These are phyloP conservation scores for Brachionichthys hirsutus DNA, from an alignment of 2,113 vertebrate genomes.

Conservation along the genomic window DNA sequence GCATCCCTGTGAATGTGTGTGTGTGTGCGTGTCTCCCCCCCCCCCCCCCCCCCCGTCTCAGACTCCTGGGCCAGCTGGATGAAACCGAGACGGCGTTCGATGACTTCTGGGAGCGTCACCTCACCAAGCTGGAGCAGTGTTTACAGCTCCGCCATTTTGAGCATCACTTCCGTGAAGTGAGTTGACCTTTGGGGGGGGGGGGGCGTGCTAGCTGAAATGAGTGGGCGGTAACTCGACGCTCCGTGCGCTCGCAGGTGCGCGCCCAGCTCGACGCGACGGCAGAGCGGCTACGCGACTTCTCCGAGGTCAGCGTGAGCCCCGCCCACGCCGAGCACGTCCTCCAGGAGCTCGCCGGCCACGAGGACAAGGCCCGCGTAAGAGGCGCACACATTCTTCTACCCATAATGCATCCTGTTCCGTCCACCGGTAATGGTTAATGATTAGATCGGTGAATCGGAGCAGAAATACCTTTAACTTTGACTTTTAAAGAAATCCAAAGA, in stretches of 20 bases:
- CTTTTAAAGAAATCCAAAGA: not conserved
- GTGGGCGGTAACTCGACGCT: no score
- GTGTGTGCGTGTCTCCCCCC: no score
- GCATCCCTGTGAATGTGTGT: no score
- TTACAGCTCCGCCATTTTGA: constrained; percentile 91
- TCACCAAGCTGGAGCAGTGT: constrained; percentile 92
- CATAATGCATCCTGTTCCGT: no score
- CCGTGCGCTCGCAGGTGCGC: constrained; percentile 80
- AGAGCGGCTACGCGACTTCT: constrained; percentile 82
- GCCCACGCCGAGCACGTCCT: constrained; percentile 89
- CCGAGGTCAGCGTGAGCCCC: constrained; percentile 87
- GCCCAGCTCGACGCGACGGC: constrained; percentile 78
- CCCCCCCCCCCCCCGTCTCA: constrained; percentile 44
- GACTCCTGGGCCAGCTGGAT: constrained; percentile 89
- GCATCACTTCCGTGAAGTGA: constrained; percentile 91
- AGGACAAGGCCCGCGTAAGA: constrained; percentile 87
- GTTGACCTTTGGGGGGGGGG: constrained; percentile 30
- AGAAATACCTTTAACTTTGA: no score
- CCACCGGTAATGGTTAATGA: no score
- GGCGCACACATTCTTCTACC: not conserved
- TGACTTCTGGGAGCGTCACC: constrained; percentile 94
- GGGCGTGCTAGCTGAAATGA: no score
- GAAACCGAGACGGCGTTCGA: constrained; percentile 93
- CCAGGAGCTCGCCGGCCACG: constrained; percentile 84
- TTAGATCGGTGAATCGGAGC: no score